A percentile compares a stretch with the other conserved stretches of the same genome.
These are phyloP conservation scores for Trialeurodes vaporariorum DNA, from an alignment of 1,140 invertebrate species.

Conservation along the genomic window DNA sequence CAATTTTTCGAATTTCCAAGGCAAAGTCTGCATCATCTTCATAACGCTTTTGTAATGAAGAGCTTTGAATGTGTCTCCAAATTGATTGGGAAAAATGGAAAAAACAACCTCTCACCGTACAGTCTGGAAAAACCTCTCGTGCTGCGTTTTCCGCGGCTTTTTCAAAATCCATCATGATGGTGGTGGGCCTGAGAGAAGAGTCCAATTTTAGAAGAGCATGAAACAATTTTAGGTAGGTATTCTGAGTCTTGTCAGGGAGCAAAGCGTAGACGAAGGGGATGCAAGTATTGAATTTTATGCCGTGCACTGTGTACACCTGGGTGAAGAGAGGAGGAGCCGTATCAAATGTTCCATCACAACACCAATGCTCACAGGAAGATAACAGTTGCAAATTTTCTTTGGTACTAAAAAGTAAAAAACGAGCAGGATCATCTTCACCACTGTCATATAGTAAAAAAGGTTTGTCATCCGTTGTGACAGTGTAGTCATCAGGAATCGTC, in stretches of 20 bases:
- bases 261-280: slow-evolving; percentile 5
- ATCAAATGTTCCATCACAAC: slow-evolving; percentile 6
- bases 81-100: slow-evolving; percentile 7
- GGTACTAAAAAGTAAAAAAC: no score
- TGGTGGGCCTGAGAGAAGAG: background rate
- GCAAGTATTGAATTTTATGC: background rate
- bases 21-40: no score
- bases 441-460: slow-evolving; percentile 7
- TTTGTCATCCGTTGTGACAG: background rate
- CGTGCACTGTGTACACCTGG: slow-evolving; percentile 1
- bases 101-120: slow-evolving; percentile 6
- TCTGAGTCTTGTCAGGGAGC: slow-evolving; percentile 1
- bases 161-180: slow-evolving; percentile 4
- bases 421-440: no score
- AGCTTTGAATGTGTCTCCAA: no score
- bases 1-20: no score
- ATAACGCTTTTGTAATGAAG: no score
- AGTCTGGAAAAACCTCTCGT: background rate
- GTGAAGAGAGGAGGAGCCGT: slow-evolving; percentile 1
- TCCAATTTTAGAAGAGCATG: background rate
- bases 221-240: background rate
- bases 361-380: background rate
- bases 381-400: no score
- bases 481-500: slow-evolving; percentile 6
- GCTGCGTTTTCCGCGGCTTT: background rate